phyloP scores from a whole-genome alignment of 2,888 invertebrate genomes.

The Leucophenga maculata region DNA sequence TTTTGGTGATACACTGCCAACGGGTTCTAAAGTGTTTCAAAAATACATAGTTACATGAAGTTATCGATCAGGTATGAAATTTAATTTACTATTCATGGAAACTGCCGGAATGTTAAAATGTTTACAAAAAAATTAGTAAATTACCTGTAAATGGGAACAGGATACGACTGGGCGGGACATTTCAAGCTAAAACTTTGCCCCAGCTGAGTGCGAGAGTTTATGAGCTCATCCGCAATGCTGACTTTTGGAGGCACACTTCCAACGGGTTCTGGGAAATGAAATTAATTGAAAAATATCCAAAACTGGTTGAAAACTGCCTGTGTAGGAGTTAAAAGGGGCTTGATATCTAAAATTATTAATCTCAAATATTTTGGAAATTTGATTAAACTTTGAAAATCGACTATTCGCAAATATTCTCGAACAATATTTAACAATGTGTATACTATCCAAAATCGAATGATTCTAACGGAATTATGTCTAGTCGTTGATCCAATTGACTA shows the following conservation, averaged over 20 bases:
- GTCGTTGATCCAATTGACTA: too few species aligned
- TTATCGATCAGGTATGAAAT: neutral
- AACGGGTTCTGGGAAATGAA: slow-evolving; percentile 72
- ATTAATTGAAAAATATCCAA: slow-evolving; percentile 15
- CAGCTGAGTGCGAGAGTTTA: slow-evolving; percentile 58
- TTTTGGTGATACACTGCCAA: slow-evolving; percentile 76
- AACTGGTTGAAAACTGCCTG: slow-evolving; percentile 39
- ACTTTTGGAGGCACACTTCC: slow-evolving; percentile 78
- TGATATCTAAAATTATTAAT: too few species aligned
- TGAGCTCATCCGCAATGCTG: slow-evolving; percentile 73
- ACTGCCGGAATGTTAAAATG: slow-evolving; percentile 55
- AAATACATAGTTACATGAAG: neutral
- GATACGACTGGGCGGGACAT: slow-evolving; percentile 84
- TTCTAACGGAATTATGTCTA: too few species aligned
- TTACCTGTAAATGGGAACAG: slow-evolving; percentile 83
- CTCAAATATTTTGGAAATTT: too few species aligned
- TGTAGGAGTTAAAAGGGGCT: slow-evolving; percentile 13
- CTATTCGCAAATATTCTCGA: too few species aligned
- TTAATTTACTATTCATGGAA: neutral
- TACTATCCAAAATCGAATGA: too few species aligned
- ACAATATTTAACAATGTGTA: too few species aligned
- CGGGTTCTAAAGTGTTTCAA: slow-evolving; percentile 70
- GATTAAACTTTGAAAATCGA: too few species aligned
- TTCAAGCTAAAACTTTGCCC: slow-evolving; percentile 76
- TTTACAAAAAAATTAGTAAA: slow-evolving; percentile 13